Evolutionary conservation across 1,140 invertebrate species (phyloP).

Genomic region (Campodea augens): DNA sequence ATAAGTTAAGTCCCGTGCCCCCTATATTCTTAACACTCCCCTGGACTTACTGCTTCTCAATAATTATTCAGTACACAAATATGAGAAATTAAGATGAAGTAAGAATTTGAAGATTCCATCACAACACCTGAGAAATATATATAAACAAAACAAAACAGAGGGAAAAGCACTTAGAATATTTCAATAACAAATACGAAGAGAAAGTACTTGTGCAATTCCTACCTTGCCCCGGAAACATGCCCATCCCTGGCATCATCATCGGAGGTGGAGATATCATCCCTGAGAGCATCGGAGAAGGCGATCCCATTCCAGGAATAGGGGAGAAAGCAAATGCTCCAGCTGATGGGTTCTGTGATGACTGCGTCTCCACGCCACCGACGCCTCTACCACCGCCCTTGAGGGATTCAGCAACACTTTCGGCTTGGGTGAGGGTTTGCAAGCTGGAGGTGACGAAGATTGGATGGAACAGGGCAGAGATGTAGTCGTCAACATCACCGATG

Average conservation of each 20-base stretch:
- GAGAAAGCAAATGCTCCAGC: conserved; percentile 17
- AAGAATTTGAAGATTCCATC: too few species aligned
- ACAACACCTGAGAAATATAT: too few species aligned
- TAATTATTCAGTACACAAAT: too few species aligned
- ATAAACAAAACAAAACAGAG: too few species aligned
- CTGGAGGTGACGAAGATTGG: conserved; percentile 40
- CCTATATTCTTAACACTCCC: too few species aligned
- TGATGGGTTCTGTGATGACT: conserved; percentile 12
- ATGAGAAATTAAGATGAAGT: too few species aligned
- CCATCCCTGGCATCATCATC: conserved; percentile 35
- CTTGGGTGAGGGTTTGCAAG: conserved; percentile 33
- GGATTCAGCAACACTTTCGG: conserved; percentile 28
- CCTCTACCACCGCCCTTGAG: conserved; percentile 65
- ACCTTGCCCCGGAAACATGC: too few species aligned
- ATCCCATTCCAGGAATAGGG: conserved; percentile 19
- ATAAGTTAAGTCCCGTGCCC: too few species aligned
- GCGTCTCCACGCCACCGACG: conserved; percentile 34
- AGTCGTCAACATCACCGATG: conserved; percentile 41
- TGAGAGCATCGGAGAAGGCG: conserved; percentile 22
- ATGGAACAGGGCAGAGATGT: conserved; percentile 39
- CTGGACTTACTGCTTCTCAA: too few species aligned
- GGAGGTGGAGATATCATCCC: conserved; percentile 37
- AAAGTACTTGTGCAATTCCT: too few species aligned
- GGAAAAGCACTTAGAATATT: too few species aligned
- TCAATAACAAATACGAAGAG: too few species aligned